Evolutionary conservation across 2,113 vertebrate genomes (phyloP).

Genomic region (Ammodytes dubius): DNA sequence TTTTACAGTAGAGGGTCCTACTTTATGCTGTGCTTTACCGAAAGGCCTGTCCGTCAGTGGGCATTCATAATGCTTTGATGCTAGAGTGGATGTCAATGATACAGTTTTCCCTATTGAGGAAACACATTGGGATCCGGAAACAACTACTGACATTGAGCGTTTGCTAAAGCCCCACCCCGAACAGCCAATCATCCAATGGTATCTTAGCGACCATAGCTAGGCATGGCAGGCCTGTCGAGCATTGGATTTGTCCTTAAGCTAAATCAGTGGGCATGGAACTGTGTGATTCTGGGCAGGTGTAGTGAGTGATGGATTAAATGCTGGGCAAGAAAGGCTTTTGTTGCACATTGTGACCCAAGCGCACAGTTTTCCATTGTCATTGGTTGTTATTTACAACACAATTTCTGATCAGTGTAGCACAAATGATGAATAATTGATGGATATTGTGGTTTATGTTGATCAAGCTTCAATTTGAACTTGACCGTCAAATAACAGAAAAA

Average conservation of each 20-base stretch:
- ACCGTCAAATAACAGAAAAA: neutral
- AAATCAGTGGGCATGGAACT: neutral
- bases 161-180: constrained; percentile 21
- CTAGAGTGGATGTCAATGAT: constrained; percentile 5
- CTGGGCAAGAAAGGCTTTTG: neutral
- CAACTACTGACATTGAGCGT: neutral
- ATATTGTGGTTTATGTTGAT: neutral
- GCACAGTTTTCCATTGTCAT: too few relatives aligned
- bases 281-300: neutral
- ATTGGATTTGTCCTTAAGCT: neutral
- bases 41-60: constrained; percentile 24
- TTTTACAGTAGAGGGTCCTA: constrained; percentile 45
- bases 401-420: neutral
- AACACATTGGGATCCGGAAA: neutral
- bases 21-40: constrained; percentile 67
- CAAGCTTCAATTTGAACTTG: neutral
- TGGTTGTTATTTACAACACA: neutral
- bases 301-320: neutral
- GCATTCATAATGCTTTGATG: constrained; percentile 21
- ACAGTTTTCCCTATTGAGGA: constrained; percentile 18
- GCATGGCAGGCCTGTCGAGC: neutral
- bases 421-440: neutral
- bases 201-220: neutral
- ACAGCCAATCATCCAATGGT: neutral
- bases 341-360: too few relatives aligned